Conservation (phyloP, 2,797 vertebrate genomes). For the Galagoides demidoff region DNA sequence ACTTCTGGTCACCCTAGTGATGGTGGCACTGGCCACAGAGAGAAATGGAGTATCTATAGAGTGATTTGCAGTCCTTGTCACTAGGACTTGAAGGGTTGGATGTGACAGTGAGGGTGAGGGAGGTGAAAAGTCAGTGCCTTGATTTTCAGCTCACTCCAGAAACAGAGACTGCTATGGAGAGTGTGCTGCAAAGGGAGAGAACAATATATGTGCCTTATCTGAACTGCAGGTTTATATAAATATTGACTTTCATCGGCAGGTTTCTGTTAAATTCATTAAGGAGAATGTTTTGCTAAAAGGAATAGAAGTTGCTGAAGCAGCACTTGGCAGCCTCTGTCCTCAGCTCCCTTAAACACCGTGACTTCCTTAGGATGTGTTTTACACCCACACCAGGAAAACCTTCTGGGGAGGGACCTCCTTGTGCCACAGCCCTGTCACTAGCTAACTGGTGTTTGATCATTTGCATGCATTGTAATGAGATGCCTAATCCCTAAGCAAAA, state of each 20-base stretch:
- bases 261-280: conserved; percentile 68
- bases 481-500: neutral
- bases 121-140: accelerated
- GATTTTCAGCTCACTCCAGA: neutral
- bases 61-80: neutral
- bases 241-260: conserved; percentile 12
- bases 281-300: conserved; percentile 43
- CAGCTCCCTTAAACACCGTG: neutral
- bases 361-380: conserved; percentile 70
- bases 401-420: neutral
- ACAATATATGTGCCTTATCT: conserved; percentile 8
- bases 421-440: accelerated
- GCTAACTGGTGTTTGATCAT: neutral
- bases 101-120: accelerated
- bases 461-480: neutral
- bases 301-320: conserved; percentile 55
- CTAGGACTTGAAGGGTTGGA: neutral
- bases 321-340: conserved; percentile 39
- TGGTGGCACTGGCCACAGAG: neutral
- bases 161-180: accelerated
- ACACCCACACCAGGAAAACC: conserved; percentile 57
- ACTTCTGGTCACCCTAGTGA: no score
- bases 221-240: neutral
- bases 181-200: neutral
- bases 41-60: neutral